Evolutionary conservation across 2,113 vertebrate species (phyloP).

Genomic region (Pao palembangensis): DNA sequence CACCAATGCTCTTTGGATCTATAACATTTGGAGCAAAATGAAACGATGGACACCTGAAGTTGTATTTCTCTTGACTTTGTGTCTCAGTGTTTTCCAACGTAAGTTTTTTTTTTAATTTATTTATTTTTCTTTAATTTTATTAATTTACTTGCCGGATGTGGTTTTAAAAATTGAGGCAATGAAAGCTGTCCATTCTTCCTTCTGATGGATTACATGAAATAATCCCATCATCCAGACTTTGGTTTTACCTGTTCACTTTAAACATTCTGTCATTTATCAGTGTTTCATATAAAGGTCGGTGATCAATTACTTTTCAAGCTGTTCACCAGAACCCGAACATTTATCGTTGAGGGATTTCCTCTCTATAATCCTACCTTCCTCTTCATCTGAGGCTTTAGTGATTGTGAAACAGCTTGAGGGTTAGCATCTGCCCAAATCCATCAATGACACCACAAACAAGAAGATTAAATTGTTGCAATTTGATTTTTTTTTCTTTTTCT

Average conservation of each 20-base stretch:
- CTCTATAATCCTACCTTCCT: slow-evolving; percentile 37
- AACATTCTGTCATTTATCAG: too few species aligned
- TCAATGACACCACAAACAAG: slow-evolving; percentile 8
- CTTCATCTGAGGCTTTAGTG: slow-evolving; percentile 23
- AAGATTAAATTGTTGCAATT: background rate
- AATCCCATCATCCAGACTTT: background rate
- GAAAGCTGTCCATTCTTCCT: background rate
- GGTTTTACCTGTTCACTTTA: background rate
- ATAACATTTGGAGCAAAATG: slow-evolving; percentile 51
- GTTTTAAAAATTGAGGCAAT: background rate
- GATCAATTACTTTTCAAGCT: slow-evolving; percentile 6
- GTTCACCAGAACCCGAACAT: background rate
- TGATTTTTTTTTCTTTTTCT: too few species aligned
- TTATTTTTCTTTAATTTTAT: background rate
- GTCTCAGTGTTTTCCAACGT: slow-evolving; percentile 53
- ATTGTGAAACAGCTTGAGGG: slow-evolving; percentile 41
- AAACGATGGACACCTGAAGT: slow-evolving; percentile 34
- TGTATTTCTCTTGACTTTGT: slow-evolving; percentile 44
- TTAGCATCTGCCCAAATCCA: slow-evolving; percentile 43
- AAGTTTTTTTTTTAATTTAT: slow-evolving; percentile 28
- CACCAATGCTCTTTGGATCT: slow-evolving; percentile 23
- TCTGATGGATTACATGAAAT: background rate
- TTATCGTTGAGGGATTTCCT: slow-evolving; percentile 47
- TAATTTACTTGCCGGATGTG: background rate
- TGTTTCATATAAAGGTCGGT: background rate